phyloP scores from a whole-genome alignment of 1,140 invertebrate species.

The Heliconius melpomene region DNA sequence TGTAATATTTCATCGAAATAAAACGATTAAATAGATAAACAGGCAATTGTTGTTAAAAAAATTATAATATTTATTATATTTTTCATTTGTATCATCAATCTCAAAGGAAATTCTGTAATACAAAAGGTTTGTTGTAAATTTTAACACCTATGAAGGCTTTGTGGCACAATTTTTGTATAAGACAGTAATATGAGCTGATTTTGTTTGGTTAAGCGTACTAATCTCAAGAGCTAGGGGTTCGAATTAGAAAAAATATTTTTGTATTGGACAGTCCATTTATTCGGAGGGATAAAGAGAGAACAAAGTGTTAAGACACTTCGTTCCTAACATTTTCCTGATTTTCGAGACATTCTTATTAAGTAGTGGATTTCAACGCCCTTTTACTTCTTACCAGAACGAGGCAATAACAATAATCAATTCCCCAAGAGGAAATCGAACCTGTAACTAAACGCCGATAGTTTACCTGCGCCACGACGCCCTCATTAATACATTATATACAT shows the following conservation, averaged over 20 bases:
- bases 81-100: not conserved
- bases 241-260: no score
- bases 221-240: no score
- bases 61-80: slow-evolving; percentile 7
- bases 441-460: no score
- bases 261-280: no score
- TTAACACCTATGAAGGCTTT: not conserved
- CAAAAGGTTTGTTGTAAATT: not conserved
- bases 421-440: no score
- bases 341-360: no score
- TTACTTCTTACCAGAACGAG: no score
- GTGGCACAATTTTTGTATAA: not conserved
- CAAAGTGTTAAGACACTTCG: no score
- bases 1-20: slow-evolving; percentile 9
- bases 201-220: not conserved
- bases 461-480: not conserved
- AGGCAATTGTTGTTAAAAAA: not conserved
- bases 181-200: not conserved
- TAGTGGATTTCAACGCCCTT: no score
- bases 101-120: slow-evolving; percentile 5
- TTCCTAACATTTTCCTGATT: no score
- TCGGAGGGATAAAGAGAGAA: no score
- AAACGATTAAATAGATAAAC: slow-evolving; percentile 13
- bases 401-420: not conserved
- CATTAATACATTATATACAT: not conserved